Conservation (phyloP, 2,888 invertebrate genomes). For the Elysia crispata region DNA sequence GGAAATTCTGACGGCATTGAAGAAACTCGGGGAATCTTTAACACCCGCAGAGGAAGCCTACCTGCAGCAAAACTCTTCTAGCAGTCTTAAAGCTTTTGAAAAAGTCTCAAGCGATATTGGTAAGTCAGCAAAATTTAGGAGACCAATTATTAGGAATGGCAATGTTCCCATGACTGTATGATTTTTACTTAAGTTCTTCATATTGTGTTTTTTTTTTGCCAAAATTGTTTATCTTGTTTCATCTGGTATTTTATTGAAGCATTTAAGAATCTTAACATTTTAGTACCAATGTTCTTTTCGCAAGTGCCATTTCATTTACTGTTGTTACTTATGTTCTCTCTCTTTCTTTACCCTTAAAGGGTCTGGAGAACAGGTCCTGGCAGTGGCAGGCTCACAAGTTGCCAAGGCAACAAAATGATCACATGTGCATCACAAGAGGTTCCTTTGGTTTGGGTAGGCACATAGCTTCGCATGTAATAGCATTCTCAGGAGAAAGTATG, state of each 20-base stretch:
- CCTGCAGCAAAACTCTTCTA: conserved; percentile 75
- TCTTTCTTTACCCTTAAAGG: conserved; percentile 51
- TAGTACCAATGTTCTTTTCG: too few species aligned
- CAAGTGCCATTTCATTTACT: too few species aligned
- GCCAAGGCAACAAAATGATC: conserved; percentile 68
- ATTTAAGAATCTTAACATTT: too few species aligned
- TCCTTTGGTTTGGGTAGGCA: too few species aligned
- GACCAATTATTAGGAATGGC: too few species aligned
- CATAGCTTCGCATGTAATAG: too few species aligned
- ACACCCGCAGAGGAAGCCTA: conserved; percentile 76
- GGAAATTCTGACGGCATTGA: conserved; percentile 79
- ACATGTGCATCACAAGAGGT: not conserved
- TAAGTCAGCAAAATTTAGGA: conserved; percentile 46
- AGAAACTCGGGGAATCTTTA: conserved; percentile 78
- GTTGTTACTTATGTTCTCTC: too few species aligned
- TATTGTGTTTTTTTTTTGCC: too few species aligned
- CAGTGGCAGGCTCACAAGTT: conserved; percentile 74
- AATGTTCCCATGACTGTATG: too few species aligned
- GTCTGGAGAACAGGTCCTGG: conserved; percentile 71
- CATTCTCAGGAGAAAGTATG: too few species aligned
- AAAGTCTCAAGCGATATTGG: conserved; percentile 75
- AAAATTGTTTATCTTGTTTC: not conserved
- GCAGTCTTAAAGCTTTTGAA: conserved; percentile 78
- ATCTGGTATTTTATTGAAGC: conserved; percentile 10
- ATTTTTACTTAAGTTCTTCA: too few species aligned